Evolutionary conservation across 2,888 invertebrate genomes (phyloP).

Genomic region (Xiphydria camelus): DNA sequence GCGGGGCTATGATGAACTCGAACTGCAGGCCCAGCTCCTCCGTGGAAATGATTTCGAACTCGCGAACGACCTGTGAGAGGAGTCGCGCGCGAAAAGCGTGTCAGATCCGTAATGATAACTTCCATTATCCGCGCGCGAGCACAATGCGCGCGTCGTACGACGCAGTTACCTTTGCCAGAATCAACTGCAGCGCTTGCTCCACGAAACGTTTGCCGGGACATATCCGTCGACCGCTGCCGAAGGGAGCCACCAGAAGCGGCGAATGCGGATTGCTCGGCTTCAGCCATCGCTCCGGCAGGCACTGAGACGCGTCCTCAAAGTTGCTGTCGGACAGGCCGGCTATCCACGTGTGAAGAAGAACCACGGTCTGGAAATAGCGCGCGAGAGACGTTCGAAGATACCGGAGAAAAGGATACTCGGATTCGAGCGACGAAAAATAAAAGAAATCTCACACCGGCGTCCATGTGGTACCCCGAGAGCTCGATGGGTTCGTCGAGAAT

Average conservation of each 20-base stretch:
- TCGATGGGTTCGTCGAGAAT: constrained; percentile 73
- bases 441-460: constrained; percentile 76
- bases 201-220: constrained; percentile 87
- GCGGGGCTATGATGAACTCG: constrained; percentile 80
- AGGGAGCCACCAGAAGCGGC: constrained; percentile 73
- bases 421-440: too few species aligned
- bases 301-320: constrained; percentile 72
- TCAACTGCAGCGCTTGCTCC: constrained; percentile 74
- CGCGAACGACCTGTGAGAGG: constrained; percentile 66
- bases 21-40: constrained; percentile 75
- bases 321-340: constrained; percentile 77
- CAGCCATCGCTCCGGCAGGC: constrained; percentile 80
- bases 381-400: neutral
- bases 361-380: constrained; percentile 65
- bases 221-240: constrained; percentile 78
- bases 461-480: constrained; percentile 70
- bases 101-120: neutral
- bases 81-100: too few species aligned
- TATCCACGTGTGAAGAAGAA: constrained; percentile 81
- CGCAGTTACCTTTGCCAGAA: constrained; percentile 70
- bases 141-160: neutral
- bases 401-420: too few species aligned
- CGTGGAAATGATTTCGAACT: constrained; percentile 71
- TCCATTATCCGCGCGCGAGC: neutral
- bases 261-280: constrained; percentile 60